These are phyloP conservation scores for Tetramorium alpestre DNA, from an alignment of 1,140 invertebrate genomes.

Conservation along the genomic window DNA sequence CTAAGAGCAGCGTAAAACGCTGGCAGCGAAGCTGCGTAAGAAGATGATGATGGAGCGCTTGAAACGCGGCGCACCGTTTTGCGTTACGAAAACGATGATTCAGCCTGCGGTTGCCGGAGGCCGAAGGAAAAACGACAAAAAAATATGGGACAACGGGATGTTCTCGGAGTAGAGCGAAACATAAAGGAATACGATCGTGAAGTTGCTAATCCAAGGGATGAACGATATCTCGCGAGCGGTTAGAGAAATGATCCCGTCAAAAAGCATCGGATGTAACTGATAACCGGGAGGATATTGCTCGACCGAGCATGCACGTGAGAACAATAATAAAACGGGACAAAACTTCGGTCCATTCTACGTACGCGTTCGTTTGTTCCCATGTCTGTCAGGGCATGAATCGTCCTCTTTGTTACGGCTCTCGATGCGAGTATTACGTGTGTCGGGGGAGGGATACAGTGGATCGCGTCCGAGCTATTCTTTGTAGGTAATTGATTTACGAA, in stretches of 20 bases:
- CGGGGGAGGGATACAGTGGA: background rate
- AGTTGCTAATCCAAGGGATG: conserved; percentile 19
- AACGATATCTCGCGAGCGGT: background rate
- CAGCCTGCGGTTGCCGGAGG: background rate
- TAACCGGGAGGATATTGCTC: conserved; percentile 17
- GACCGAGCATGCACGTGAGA: background rate
- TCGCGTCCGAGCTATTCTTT: background rate
- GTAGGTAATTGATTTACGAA: conserved; percentile 25
- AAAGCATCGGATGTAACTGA: conserved; percentile 26
- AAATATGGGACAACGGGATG: background rate
- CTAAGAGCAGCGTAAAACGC: conserved; percentile 28
- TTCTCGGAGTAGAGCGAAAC: background rate
- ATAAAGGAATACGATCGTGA: conserved; percentile 4
- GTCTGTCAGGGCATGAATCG: background rate
- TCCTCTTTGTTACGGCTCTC: conserved; percentile 8
- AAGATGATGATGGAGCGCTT: background rate
- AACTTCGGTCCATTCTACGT: background rate
- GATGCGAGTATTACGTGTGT: background rate
- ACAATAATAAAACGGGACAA: conserved; percentile 30
- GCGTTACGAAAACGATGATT: background rate
- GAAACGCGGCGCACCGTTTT: background rate
- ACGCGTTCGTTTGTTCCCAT: background rate
- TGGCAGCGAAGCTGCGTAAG: background rate
- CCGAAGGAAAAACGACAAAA: background rate
- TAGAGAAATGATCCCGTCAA: background rate